Conservation (phyloP, 30 jellyfish, hydroid and myxozoan genomes). For the Pelagia noctiluca region DNA sequence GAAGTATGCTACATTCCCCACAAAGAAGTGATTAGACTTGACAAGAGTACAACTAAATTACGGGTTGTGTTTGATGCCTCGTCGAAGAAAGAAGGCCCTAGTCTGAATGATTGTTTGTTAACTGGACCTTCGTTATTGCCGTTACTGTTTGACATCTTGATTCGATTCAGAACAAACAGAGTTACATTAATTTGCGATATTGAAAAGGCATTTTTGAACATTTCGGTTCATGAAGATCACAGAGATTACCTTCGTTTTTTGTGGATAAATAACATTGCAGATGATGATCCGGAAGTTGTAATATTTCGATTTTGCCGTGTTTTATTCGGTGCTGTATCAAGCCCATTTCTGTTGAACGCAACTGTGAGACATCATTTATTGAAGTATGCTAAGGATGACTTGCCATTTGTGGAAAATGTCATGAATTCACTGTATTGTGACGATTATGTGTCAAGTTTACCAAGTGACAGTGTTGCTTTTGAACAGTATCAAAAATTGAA, state of each 20-base stretch:
- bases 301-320: conserved; percentile 11
- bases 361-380: conserved; percentile 25
- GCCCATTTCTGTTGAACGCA: conserved; percentile 46
- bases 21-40: conserved; percentile 20
- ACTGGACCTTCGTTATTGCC: conserved; percentile 46
- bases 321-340: conserved; percentile 20
- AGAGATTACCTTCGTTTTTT: conserved; percentile 42
- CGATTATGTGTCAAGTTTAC: conserved; percentile 11
- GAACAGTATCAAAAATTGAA: conserved; percentile 9
- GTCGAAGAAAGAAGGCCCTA: conserved; percentile 18
- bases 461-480: neutral
- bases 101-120: conserved; percentile 51
- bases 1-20: conserved; percentile 25
- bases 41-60: conserved; percentile 29
- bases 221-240: conserved; percentile 1
- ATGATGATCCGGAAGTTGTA: conserved; percentile 16
- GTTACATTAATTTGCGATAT: conserved; percentile 31
- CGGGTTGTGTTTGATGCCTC: conserved; percentile 56
- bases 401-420: conserved; percentile 21
- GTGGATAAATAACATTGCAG: conserved; percentile 20
- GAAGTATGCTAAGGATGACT: conserved; percentile 6
- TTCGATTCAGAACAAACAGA: conserved; percentile 15
- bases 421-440: conserved; percentile 28
- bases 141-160: conserved; percentile 9
- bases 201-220: conserved; percentile 42